Evolutionary conservation across 2,113 vertebrate genomes (phyloP).

Genomic region (Forbesichthys papilliferus): DNA sequence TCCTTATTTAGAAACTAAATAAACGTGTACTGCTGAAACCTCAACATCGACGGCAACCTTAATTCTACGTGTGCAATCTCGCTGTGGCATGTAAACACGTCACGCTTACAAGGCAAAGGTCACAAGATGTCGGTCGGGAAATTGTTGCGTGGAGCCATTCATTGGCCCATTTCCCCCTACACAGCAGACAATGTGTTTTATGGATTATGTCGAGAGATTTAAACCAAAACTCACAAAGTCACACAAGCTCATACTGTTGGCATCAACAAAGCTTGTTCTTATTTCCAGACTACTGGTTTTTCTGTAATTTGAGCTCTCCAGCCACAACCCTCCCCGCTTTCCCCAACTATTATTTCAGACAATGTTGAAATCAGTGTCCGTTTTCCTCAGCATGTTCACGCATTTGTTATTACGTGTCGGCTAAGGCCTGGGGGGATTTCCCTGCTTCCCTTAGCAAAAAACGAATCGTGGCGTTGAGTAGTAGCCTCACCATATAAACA

Average conservation of each 20-base stretch:
- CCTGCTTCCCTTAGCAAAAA: constrained; percentile 61
- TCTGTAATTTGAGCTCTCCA: constrained; percentile 55
- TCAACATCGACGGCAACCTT: constrained; percentile 36
- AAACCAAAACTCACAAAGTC: constrained; percentile 49
- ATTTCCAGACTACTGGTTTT: constrained; percentile 60
- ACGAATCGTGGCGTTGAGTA: constrained; percentile 43
- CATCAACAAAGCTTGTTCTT: constrained; percentile 54
- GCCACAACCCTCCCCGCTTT: constrained; percentile 19
- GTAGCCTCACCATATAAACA: background rate
- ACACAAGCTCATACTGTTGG: constrained; percentile 47
- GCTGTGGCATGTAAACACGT: constrained; percentile 17
- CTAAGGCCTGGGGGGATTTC: constrained; percentile 37
- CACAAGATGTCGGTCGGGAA: constrained; percentile 21
- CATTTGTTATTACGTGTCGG: constrained; percentile 59
- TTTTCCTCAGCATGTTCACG: constrained; percentile 47
- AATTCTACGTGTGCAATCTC: constrained; percentile 6
- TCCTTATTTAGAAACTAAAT: constrained; percentile 18
- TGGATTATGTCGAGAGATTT: constrained; percentile 51
- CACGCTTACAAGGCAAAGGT: constrained; percentile 15
- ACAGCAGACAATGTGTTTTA: constrained; percentile 46
- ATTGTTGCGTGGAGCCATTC: constrained; percentile 23
- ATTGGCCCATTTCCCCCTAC: constrained; percentile 33
- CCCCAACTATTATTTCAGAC: constrained; percentile 54
- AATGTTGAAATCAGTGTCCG: constrained; percentile 51
- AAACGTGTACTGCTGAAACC: constrained; percentile 33